Base-by-base conservation (phyloP, 2,888 invertebrate genomes). In the Hydrotaea cyrtoneurina region DNA sequence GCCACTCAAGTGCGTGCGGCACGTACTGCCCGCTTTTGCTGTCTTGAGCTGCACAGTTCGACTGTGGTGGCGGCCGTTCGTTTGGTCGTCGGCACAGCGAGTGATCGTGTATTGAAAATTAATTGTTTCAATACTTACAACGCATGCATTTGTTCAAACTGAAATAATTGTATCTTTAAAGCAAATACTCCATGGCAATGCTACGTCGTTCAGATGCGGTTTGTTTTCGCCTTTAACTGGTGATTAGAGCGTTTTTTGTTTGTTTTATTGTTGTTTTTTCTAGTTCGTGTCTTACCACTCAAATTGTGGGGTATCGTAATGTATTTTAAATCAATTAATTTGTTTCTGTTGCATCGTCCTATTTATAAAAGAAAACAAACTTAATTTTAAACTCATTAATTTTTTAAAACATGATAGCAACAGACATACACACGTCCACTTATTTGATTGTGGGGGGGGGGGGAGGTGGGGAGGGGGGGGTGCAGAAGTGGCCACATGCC, bases 21-120 rank as follows among this genome's bases (percentile, higher is more conserved):
- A 82, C 82, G 82, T 39, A 19, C 46, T 7, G 19, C 15, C 43
- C 13, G 11, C 21, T 19, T 26, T 66, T 64, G 43, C 46, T 19
- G 72, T 62, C 53, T 75, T 71, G 17, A 26, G 39, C 23, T 78
- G 74, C 31, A 31, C 31, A n/a, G n/a, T n/a, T n/a, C n/a, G n/a
- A n/a, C n/a, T n/a, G n/a, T n/a, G n/a, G n/a, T n/a, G n/a, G 59
- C 53, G 62, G 53, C 8, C 10, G 23, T 53, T 78, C 43, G 75
- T 57, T 17, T 77, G 19, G 73, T 39, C n/a, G 39, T 73, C 82
- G 82, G 85, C 85, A 77, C 85, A 85, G 85, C 79, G 73, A 85
- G 82, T 85, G 79, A 85, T 85, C 79, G 77, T 85, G 85, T 85
- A 82, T 85, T 82, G 82, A 82, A 85, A 85, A 82, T 82, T 82